A percentile compares a stretch with the other conserved stretches of the same genome.
These are phyloP conservation scores for Protaetia brevitarsis DNA, from an alignment of 1,140 invertebrate species.

Conservation along the genomic window DNA sequence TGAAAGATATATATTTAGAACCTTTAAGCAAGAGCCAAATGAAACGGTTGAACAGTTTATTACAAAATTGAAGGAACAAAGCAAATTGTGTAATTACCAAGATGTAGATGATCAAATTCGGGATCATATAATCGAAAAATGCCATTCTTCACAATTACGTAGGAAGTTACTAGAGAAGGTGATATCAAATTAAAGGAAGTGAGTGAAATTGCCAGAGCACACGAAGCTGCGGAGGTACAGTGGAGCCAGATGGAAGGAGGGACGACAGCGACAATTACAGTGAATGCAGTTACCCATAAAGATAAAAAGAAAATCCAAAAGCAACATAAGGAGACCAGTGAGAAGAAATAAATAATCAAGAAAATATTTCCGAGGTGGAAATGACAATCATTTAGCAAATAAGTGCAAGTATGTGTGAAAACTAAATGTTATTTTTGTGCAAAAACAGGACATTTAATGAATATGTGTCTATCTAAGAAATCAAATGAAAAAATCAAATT, in stretches of 20 bases:
- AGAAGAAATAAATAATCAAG: background rate
- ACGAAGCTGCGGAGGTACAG: background rate
- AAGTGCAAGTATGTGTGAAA: slow-evolving; percentile 5
- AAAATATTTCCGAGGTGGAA: background rate
- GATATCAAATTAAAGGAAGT: background rate
- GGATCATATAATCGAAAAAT: background rate
- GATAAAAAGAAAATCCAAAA: background rate
- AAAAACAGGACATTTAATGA: background rate
- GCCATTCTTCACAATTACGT: background rate
- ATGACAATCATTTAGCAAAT: background rate
- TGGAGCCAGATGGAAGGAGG: background rate
- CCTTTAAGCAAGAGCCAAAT: background rate
- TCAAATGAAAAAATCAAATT: slow-evolving; percentile 2
- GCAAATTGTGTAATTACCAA: background rate
- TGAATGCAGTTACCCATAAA: background rate
- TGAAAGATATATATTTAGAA: background rate
- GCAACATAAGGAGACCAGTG: background rate
- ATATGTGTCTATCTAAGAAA: background rate
- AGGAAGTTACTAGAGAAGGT: background rate
- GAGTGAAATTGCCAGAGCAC: background rate
- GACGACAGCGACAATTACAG: background rate
- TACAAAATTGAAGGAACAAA: slow-evolving; percentile 5
- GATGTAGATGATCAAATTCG: background rate
- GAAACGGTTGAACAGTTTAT: slow-evolving; percentile 16
- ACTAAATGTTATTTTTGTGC: slow-evolving; percentile 14